Evolutionary conservation across 2,888 invertebrate genomes (phyloP), one percentile per base, ranked within the genome.

Genomic region (Pycnomerus fuliginosus): DNA sequence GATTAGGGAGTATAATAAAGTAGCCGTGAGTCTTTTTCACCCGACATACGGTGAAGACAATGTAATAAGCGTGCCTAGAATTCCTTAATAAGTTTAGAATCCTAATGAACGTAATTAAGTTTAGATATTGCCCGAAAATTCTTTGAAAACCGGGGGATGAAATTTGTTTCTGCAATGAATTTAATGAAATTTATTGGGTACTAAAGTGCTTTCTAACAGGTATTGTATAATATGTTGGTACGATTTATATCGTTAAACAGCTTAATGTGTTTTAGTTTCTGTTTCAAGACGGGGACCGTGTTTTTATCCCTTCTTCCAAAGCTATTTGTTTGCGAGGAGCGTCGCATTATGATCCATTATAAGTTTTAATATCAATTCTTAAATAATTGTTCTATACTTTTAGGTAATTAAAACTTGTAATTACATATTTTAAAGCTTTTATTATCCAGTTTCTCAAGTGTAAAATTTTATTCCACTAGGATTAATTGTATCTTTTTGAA

Each of bases 91-190:
- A 45, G 45, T 43, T 50, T 50, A 45, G 48, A 45, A 50, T 49
- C 44, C 45, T 47, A 52, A 51, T 47, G 51, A 53, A 51, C 42
- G 51, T 48, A 52, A 53, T 53, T 52, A 55, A 55, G 41, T 52
- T 52, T 50, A 42, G 48, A 55, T 51, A 52, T 51, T 55, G 50
- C 46, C 47, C 33, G 49, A 52, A 55, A 50, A 52, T 52, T 36
- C 36, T 32, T 37, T 43, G 43, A 44, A 48, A 40, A 40, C 25
- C 28, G 20, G 40, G 40, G 33, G 33, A 40, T 32, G 27, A 27
- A 40, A 40, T 40, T 40, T 40, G 40, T 40, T 28, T 39, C 40
- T n/a, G 25, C 35, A 31, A 48, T 44, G 39, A 34, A 43, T 44
- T 44, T 44, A 44, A 43, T 39, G 35, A 48, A 48, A 48, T 48